Evolutionary conservation across 1,140 invertebrate species (phyloP).

Genomic region (Lineus longissimus): DNA sequence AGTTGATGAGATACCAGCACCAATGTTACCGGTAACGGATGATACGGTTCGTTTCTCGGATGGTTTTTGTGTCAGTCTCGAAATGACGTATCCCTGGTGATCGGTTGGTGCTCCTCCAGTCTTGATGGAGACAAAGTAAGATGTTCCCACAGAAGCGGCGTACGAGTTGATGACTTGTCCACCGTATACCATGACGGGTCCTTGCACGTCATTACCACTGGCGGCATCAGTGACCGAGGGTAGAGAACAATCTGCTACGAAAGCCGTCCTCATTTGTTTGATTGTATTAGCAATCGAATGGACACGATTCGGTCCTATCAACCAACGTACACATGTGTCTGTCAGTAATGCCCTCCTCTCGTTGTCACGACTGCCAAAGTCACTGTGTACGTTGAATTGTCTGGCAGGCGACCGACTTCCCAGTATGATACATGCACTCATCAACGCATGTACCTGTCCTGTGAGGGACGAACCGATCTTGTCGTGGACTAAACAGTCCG

Average conservation of each 20-base stretch:
- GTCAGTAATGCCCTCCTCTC: background rate
- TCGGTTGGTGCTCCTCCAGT: background rate
- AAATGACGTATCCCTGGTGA: background rate
- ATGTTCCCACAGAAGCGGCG: background rate
- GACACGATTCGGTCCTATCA: background rate
- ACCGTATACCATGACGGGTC: background rate
- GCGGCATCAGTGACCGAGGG: background rate
- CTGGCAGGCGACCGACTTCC: background rate
- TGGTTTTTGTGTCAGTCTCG: background rate
- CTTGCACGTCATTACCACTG: background rate
- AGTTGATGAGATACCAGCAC: background rate
- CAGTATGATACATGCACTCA: background rate
- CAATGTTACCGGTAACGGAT: background rate
- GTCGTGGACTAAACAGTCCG: background rate
- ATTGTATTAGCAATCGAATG: background rate
- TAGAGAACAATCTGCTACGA: background rate
- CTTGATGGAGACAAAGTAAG: background rate
- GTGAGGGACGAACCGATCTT: background rate
- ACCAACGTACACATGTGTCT: background rate
- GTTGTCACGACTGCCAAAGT: background rate
- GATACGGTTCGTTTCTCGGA: background rate
- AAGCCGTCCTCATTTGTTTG: background rate
- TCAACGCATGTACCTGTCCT: background rate
- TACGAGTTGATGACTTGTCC: background rate
- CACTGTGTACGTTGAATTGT: background rate